These are phyloP conservation scores for Drosophila atroscutellata DNA, from an alignment of 2,888 invertebrate species.

Conservation along the genomic window DNA sequence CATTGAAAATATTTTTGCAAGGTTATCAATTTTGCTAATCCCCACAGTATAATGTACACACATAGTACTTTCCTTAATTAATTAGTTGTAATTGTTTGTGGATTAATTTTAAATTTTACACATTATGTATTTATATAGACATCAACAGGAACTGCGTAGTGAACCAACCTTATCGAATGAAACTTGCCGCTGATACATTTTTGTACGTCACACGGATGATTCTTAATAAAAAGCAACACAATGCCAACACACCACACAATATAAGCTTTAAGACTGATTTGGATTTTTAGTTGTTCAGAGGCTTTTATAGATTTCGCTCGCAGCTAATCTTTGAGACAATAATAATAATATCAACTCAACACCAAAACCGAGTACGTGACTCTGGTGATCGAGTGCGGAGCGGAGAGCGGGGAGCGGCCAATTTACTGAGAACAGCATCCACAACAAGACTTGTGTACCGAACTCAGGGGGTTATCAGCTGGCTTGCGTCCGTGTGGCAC, in stretches of 20 bases:
- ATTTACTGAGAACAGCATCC: conserved; percentile 43
- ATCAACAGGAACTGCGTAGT: conserved; percentile 17
- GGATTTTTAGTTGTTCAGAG: conserved; percentile 38
- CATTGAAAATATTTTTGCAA: neutral
- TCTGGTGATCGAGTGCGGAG: neutral
- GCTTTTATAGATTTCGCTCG: conserved; percentile 78
- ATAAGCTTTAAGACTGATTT: conserved; percentile 68
- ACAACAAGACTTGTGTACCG: conserved; percentile 7
- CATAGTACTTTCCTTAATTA: neutral
- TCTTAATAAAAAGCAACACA: neutral
- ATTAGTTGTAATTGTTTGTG: conserved; percentile 5
- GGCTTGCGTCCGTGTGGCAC: conserved; percentile 1
- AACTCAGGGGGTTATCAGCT: conserved; percentile 50
- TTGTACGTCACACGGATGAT: conserved; percentile 26
- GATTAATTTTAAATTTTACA: conserved; percentile 10
- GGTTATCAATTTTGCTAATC: neutral
- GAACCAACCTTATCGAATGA: conserved; percentile 83
- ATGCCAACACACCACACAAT: conserved; percentile 43
- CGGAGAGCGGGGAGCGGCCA: conserved; percentile 16
- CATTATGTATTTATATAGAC: neutral
- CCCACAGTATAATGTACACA: neutral
- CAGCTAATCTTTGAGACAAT: conserved; percentile 57
- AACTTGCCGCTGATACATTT: conserved; percentile 80
- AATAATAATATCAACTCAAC: conserved; percentile 49
- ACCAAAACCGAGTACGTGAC: conserved; percentile 15